Percentiles rank a stretch among this genome's conserved stretches.
Conservation (phyloP, 2,888 invertebrate genomes). For the Zygogramma bicolorata region DNA sequence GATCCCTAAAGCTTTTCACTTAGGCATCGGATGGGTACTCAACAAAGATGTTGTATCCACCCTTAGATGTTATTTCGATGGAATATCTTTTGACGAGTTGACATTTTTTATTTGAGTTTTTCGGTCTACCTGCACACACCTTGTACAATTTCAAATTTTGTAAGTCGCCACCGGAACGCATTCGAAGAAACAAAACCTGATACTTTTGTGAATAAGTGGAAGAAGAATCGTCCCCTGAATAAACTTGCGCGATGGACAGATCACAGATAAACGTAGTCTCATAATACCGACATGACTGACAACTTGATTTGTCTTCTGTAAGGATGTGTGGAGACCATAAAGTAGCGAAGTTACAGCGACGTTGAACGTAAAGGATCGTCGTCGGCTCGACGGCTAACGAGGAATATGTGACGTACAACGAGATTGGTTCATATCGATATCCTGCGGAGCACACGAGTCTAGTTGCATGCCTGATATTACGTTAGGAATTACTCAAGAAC, state of each 20-base stretch:
- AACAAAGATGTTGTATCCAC: no score
- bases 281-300: constrained; percentile 19
- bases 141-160: no score
- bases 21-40: no score
- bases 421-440: background rate
- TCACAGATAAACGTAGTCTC: constrained; percentile 6
- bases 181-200: constrained; percentile 7
- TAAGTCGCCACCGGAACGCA: background rate
- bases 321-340: background rate
- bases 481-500: background rate
- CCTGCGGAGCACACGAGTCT: background rate
- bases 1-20: no score
- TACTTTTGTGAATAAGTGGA: constrained; percentile 14
- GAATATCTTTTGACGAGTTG: no score
- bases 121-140: no score
- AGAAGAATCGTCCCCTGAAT: constrained; percentile 11
- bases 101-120: no score
- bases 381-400: background rate
- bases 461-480: background rate
- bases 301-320: constrained; percentile 24
- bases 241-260: constrained; percentile 14
- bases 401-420: background rate
- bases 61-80: no score
- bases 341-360: background rate
- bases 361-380: background rate